Base-by-base conservation (phyloP, 2,888 invertebrate genomes). In the Drosophila paracracens region DNA sequence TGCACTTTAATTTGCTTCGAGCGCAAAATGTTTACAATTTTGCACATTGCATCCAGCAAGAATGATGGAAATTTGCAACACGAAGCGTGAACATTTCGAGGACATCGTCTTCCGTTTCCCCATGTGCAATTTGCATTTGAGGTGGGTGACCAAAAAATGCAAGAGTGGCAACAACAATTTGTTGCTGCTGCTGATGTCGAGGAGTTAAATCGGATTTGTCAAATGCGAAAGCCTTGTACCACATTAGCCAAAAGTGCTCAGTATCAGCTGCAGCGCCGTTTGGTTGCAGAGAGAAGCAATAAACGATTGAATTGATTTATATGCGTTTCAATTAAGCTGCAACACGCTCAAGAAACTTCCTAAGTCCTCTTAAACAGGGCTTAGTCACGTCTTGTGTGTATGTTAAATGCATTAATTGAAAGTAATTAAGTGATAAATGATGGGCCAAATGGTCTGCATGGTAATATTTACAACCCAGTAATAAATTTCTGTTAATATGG, bases 271-370 rank as follows among this genome's bases (percentile, higher is more conserved):
- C 43, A 65, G 29, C 50, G 1, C 29, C 7, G 29, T 29, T 29
- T 31, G 8, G 59, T 70, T 68, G 64, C 68, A 69, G 52, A 31
- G 68, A 53, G 56, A 40, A 61, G 63, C 79, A 65, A 68, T 79
- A 79, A 69, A 70, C 79, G 50, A 48, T 51, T 29, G 76, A 88
- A 88, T 88, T 85, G 88, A 84, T 88, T 85, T 79, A 85, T 83
- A 74, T 73, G 69, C 68, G 64, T 74, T 81, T 76, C 76, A 82
- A 84, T 85, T 73, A 74, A 72, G 76, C 76, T 72, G 69, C 79
- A 66, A 57, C 56, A 31, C 25, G 40, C 51, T 29, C 29, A 25
- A 54, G 59, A 48, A 58, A 13, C 33, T 16, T 38, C n/a, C 29
- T 27, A 21, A 43, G 25, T 31, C 31, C 43, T 25, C 35, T 48